Evolutionary conservation across 2,797 vertebrate species (phyloP).

Genomic region (Tenualosa ilisha): DNA sequence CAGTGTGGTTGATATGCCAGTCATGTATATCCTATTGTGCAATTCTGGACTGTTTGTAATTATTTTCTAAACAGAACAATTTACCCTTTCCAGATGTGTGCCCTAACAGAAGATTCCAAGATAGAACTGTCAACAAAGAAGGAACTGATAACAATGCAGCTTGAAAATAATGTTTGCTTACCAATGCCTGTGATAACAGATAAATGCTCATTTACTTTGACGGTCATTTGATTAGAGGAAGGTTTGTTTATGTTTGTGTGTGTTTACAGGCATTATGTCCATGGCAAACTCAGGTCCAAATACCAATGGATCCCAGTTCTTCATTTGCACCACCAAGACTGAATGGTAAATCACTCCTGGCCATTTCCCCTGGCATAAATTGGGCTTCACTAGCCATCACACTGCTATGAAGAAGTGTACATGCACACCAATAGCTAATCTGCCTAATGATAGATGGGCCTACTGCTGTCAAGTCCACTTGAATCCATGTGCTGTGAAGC

Average conservation of each 20-base stretch:
- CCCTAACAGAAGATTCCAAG: constrained; percentile 31
- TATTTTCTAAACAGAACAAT: constrained; percentile 39
- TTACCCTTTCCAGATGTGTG: constrained; percentile 47
- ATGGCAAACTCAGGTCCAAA: constrained; percentile 97
- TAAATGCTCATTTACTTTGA: not conserved
- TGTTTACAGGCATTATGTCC: constrained; percentile 84
- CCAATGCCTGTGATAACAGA: not conserved
- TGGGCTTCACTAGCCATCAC: not conserved
- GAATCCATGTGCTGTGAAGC: not conserved
- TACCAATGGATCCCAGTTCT: constrained; percentile 96
- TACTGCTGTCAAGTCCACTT: not conserved
- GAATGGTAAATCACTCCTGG: constrained; percentile 77
- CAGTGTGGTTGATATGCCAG: constrained; percentile 43
- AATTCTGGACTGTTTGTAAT: constrained; percentile 52
- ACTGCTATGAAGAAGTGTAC: not conserved
- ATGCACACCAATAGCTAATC: not conserved
- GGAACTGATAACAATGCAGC: not conserved
- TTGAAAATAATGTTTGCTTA: not conserved
- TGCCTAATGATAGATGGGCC: not conserved
- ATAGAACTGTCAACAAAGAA: not conserved
- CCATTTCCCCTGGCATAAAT: not conserved
- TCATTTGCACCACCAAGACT: constrained; percentile 88
- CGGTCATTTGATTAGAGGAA: not conserved
- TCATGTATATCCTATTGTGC: constrained; percentile 46
- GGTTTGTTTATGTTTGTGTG: constrained; percentile 22